Evolutionary conservation across 2,797 vertebrate genomes (phyloP).

Genomic region (Nothura maculosa): DNA sequence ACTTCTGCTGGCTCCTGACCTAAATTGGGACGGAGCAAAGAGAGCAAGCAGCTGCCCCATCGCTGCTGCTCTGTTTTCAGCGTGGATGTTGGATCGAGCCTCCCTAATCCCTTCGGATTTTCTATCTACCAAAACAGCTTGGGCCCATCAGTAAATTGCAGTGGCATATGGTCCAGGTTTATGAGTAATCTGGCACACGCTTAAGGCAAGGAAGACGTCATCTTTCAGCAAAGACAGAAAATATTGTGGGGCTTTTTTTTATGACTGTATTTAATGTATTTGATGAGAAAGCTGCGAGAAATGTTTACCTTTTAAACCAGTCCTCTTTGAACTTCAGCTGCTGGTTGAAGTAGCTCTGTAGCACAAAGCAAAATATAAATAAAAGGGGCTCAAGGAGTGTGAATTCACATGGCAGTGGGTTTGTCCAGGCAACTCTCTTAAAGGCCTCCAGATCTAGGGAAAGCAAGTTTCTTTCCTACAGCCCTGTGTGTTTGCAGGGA

Average conservation of each 20-base stretch:
- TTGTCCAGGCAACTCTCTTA: neutral
- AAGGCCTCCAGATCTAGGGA: neutral
- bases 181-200: constrained; percentile 97
- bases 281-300: constrained; percentile 57
- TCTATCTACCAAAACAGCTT: constrained; percentile 99
- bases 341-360: neutral
- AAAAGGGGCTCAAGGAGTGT: neutral
- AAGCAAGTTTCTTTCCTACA: neutral
- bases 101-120: constrained; percentile 94
- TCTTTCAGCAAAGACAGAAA: constrained; percentile 90
- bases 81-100: constrained; percentile 87
- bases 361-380: neutral
- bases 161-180: constrained; percentile 99
- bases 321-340: constrained; percentile 41
- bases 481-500: neutral
- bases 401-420: rapidly evolving
- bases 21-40: constrained; percentile 75
- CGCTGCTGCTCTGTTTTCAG: constrained; percentile 83
- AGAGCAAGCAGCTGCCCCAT: constrained; percentile 76
- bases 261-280: constrained; percentile 55
- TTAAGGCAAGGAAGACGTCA: constrained; percentile 91
- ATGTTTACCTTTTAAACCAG: constrained; percentile 52
- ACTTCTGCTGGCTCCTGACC: constrained; percentile 64
- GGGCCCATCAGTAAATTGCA: constrained; percentile 99
- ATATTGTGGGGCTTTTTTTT: constrained; percentile 72